phyloP scores from a whole-genome alignment of 2,888 invertebrate species.

The Caenorhabditis doughertyi region DNA sequence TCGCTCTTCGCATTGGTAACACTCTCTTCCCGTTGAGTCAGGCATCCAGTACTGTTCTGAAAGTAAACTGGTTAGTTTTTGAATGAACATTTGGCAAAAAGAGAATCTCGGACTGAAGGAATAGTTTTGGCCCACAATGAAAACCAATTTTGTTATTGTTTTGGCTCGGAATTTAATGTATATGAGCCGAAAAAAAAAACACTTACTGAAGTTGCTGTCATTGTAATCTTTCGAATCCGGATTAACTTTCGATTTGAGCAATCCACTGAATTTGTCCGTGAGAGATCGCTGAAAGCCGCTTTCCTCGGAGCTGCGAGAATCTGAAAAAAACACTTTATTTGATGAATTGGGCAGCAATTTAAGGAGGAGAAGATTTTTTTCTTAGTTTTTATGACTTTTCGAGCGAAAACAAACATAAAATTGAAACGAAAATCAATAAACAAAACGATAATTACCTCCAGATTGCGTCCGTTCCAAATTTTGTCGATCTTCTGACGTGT shows the following conservation, averaged over 20 bases:
- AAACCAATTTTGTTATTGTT: too few relatives aligned
- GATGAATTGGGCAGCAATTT: too few relatives aligned
- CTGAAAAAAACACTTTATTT: constrained; percentile 16
- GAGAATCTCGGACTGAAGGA: too few relatives aligned
- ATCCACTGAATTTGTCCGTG: constrained; percentile 51
- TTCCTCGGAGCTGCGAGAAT: constrained; percentile 55
- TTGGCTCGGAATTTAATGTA: too few relatives aligned
- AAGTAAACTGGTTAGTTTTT: constrained; percentile 7
- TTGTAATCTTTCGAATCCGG: constrained; percentile 63
- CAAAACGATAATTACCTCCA: constrained; percentile 25
- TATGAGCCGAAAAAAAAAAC: not conserved
- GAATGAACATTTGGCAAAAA: not conserved
- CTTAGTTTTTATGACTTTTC: not conserved
- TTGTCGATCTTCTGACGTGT: constrained; percentile 19
- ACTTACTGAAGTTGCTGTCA: constrained; percentile 65
- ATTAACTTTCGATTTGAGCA: constrained; percentile 47
- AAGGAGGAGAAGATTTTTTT: too few relatives aligned
- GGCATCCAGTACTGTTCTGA: constrained; percentile 82
- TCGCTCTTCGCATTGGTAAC: constrained; percentile 96
- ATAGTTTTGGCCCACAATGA: too few relatives aligned
- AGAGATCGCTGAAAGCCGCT: constrained; percentile 56
- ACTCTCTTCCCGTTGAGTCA: constrained; percentile 86
- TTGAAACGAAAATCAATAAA: not conserved
- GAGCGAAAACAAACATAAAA: not conserved
- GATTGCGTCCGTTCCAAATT: constrained; percentile 52